Conservation (phyloP, 2,888 invertebrate genomes). For the Leucoma salicis region DNA sequence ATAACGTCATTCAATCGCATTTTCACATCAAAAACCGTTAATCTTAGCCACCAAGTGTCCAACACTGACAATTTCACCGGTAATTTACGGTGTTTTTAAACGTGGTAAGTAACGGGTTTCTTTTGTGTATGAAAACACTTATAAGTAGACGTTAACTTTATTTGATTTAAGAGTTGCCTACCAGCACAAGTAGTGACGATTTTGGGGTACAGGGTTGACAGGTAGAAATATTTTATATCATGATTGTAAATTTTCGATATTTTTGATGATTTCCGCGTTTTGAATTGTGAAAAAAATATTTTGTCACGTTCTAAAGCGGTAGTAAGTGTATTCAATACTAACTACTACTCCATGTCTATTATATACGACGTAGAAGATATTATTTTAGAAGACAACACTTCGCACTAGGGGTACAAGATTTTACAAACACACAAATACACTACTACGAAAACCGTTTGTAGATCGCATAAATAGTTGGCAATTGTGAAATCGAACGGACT, state of each 20-base stretch:
- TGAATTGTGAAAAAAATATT: too few species aligned
- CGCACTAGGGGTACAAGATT: too few species aligned
- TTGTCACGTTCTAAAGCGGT: too few species aligned
- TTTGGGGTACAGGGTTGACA: conserved; percentile 38
- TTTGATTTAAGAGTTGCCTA: conserved; percentile 70
- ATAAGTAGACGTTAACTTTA: conserved; percentile 50
- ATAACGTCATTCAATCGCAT: conserved; percentile 13
- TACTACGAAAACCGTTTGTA: too few species aligned
- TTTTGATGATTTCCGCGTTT: too few species aligned
- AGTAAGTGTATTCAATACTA: too few species aligned
- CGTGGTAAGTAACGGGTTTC: conserved; percentile 44
- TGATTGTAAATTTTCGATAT: not conserved
- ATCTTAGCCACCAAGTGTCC: conserved; percentile 24
- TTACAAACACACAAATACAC: too few species aligned
- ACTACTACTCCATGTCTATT: too few species aligned
- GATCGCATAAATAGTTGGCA: too few species aligned
- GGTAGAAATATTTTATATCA: not conserved
- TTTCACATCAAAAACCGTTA: conserved; percentile 26
- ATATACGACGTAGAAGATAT: too few species aligned
- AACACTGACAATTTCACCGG: conserved; percentile 27
- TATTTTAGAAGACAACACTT: too few species aligned
- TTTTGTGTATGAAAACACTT: conserved; percentile 49
- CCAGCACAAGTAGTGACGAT: conserved; percentile 66
- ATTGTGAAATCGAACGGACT: too few species aligned
- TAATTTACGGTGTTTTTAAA: conserved; percentile 38